Conservation (phyloP, 2,888 invertebrate genomes). For the Phania funesta region DNA sequence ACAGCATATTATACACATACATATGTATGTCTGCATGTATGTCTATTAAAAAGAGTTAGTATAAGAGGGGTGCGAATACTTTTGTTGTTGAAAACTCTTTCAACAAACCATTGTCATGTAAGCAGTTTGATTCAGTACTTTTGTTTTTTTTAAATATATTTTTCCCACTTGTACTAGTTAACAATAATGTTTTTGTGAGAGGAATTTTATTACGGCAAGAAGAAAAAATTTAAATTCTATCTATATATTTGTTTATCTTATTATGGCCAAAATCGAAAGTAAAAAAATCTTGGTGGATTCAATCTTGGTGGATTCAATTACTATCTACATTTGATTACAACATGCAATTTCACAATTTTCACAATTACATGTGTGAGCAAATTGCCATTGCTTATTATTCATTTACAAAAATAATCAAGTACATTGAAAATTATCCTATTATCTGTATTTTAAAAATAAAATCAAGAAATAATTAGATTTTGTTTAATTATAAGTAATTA, state of each 20-base stretch:
- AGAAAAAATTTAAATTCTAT: background rate
- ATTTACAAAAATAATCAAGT: too few relatives aligned
- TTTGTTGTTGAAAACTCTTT: background rate
- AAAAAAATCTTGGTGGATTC: too few relatives aligned
- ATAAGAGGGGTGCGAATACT: background rate
- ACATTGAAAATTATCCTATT: too few relatives aligned
- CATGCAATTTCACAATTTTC: too few relatives aligned
- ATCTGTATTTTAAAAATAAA: too few relatives aligned
- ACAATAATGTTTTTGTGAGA: slow-evolving; percentile 9
- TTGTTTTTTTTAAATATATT: background rate
- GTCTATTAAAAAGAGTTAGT: background rate
- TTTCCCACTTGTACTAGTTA: slow-evolving; percentile 8
- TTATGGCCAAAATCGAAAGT: background rate
- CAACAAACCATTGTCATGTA: slow-evolving; percentile 29
- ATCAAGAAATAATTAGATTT: too few relatives aligned
- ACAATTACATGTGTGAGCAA: too few relatives aligned
- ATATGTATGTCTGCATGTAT: too few relatives aligned
- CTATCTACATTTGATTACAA: too few relatives aligned
- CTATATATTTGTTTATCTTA: slow-evolving; percentile 8
- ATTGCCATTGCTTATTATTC: too few relatives aligned
- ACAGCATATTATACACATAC: background rate
- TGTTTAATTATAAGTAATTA: too few relatives aligned
- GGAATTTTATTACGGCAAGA: background rate
- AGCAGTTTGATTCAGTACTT: slow-evolving; percentile 1
- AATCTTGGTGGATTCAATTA: too few relatives aligned